These are phyloP conservation scores for Helarctos malayanus DNA, from an alignment of 2,797 vertebrate species.

Conservation along the genomic window DNA sequence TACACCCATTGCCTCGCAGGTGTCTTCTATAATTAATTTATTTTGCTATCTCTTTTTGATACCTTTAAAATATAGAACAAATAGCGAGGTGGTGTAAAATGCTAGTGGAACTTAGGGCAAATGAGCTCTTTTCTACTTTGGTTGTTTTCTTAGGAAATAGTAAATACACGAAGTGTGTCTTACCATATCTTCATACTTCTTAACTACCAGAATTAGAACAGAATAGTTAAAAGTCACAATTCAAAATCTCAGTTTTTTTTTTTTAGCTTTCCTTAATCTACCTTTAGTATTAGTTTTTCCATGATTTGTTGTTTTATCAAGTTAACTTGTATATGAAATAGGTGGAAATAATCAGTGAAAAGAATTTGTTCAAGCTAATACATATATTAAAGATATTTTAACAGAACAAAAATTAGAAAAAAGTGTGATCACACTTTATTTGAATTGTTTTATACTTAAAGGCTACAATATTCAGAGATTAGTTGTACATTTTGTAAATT, in stretches of 20 bases:
- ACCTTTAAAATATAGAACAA: conserved; percentile 71
- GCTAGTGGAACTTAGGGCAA: conserved; percentile 64
- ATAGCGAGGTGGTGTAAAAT: background rate
- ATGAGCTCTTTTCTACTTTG: accelerated
- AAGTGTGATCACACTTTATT: background rate
- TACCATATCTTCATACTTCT: background rate
- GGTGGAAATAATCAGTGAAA: background rate
- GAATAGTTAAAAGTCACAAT: conserved; percentile 4
- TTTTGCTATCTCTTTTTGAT: conserved; percentile 64
- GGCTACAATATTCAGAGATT: background rate
- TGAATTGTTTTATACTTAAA: background rate
- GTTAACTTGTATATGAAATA: conserved; percentile 20
- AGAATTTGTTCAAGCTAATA: background rate
- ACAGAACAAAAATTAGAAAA: conserved; percentile 26
- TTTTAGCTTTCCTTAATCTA: background rate
- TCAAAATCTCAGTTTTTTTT: background rate
- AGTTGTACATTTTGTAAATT: background rate
- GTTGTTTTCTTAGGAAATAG: background rate
- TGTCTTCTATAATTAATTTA: conserved; percentile 65
- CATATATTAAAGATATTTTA: background rate
- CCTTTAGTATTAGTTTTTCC: background rate
- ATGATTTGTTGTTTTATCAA: background rate
- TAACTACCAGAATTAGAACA: background rate
- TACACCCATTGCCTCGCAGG: conserved; percentile 24
- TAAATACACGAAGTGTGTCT: background rate